Percentiles rank a stretch among this genome's conserved stretches.
These are phyloP conservation scores for Tragelaphus buxtoni DNA, from an alignment of 2,113 vertebrate species.

Conservation along the genomic window DNA sequence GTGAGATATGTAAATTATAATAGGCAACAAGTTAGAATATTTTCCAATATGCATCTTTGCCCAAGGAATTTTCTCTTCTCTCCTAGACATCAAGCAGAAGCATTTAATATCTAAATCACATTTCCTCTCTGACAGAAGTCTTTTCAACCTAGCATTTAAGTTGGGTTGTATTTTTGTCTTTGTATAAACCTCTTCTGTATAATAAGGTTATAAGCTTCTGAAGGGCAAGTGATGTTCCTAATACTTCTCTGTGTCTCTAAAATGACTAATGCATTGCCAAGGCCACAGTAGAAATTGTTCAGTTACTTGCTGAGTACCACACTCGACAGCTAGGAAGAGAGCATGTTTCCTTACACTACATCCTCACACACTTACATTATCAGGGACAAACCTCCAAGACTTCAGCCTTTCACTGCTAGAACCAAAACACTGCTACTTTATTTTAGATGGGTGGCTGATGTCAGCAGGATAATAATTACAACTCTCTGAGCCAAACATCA, in stretches of 20 bases:
- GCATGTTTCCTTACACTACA: background rate
- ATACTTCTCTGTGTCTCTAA: background rate
- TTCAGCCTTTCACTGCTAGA: background rate
- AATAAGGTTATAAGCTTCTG: background rate
- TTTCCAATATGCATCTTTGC: background rate
- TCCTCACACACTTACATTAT: background rate
- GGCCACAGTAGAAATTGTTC: background rate
- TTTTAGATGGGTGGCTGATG: conserved; percentile 37
- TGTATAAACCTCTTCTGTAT: background rate
- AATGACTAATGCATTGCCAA: background rate
- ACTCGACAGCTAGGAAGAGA: background rate
- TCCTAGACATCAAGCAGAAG: conserved; percentile 17
- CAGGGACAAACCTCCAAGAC: background rate
- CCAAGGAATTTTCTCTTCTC: conserved; percentile 9
- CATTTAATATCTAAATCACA: conserved; percentile 7
- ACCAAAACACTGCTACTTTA: background rate
- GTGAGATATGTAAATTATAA: conserved; percentile 42
- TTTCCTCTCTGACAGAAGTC: background rate
- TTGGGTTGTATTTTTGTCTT: background rate
- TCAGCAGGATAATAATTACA: conserved; percentile 51
- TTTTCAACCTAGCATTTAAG: background rate
- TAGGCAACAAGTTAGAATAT: conserved; percentile 17
- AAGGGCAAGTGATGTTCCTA: background rate
- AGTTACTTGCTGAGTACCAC: background rate
- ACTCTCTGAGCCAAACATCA: conserved; percentile 42